Base-by-base conservation (phyloP, 2,888 invertebrate species). In the Luperina testacea region DNA sequence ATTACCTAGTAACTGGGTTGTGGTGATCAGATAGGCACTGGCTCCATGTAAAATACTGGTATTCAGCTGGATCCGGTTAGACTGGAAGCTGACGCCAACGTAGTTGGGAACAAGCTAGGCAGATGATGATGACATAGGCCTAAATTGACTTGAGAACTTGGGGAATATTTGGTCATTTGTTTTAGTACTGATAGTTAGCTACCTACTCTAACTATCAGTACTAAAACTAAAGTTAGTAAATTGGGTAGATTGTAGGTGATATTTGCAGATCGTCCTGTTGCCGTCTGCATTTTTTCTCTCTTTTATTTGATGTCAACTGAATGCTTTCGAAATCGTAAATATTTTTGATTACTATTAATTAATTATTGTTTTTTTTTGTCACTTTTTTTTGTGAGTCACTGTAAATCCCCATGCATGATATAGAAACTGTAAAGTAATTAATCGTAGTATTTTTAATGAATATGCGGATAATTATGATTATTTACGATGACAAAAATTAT, bases 61-160 rank as follows among this genome's bases (percentile, higher is more conserved):
- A 45, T 11, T 45, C 11, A 13, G 45, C 13, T 45, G 45, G 11
- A 45, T 45, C 45, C 2, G 13, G 45, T 45, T 45, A 45, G 13
- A 45, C 45, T 45, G 45, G 45, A 45, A 45, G 13, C 45, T 2
- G 45, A 45, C 3, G 11, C 11, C 13, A 45, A 45, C 45, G 45
- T 45, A 13, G 45, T 45, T 45, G 11, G 45, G 2, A 9, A 45
- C 45, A 45, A 45, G 11, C 13, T 45, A 45, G 45, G 45, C 45
- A 45, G 45, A 45, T 45, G 11, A 45, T 45, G 45, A 45, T 45
- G 45, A 81, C 92, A 92, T 92, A 90, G 89, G 89, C 87, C 91
- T 90, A 92, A 93, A 92, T 93, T 92, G 89, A 91, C 87, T 88
- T 84, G 81, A 87, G 85, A 90, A 89, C 90, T 87, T 81, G 87